Conservation (phyloP, 2,113 vertebrate species). For the Psammodynastes pulverulentus region DNA sequence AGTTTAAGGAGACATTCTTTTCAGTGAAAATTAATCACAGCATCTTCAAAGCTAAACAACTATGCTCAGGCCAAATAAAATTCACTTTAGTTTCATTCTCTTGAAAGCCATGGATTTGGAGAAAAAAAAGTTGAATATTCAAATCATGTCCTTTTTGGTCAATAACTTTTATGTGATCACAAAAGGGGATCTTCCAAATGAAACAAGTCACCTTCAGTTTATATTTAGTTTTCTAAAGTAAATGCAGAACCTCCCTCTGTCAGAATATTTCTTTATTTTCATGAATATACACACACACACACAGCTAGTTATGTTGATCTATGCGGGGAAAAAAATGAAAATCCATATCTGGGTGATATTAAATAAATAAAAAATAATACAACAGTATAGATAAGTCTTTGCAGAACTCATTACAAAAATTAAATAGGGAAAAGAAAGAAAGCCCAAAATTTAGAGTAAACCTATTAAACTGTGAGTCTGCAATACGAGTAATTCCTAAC, state of each 20-base stretch:
- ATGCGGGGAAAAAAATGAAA: background rate
- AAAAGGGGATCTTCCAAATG: background rate
- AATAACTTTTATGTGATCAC: background rate
- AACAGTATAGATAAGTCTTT: background rate
- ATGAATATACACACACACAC: background rate
- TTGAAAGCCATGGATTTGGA: background rate
- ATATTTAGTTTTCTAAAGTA: slow-evolving; percentile 31
- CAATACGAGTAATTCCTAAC: background rate
- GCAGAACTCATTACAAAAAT: background rate
- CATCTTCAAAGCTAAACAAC: background rate
- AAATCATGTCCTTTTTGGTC: slow-evolving; percentile 35
- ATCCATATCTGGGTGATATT: background rate
- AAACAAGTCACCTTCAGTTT: slow-evolving; percentile 19
- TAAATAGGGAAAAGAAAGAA: background rate
- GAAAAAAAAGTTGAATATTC: background rate
- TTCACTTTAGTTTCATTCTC: background rate
- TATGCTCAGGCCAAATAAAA: background rate
- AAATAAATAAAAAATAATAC: background rate
- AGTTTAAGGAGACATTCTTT: background rate
- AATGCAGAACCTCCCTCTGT: background rate
- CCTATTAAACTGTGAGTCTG: background rate
- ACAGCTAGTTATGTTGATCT: background rate
- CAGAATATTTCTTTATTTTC: background rate
- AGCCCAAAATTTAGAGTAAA: background rate
- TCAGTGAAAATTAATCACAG: background rate